Conservation (phyloP, 1,140 invertebrate genomes). For the Hycleus cichorii region DNA sequence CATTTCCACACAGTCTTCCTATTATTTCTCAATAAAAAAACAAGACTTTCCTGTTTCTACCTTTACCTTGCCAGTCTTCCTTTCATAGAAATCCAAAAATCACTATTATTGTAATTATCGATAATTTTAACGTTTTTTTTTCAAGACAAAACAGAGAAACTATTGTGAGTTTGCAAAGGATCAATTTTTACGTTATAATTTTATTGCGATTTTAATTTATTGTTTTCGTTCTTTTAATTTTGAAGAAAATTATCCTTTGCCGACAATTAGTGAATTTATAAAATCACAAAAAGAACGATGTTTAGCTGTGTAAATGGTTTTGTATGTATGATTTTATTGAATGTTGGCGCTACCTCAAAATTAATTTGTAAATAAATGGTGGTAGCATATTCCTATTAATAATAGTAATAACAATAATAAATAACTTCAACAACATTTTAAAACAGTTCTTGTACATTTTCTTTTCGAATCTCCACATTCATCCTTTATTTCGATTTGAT, state of each 20-base stretch:
- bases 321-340: constrained; percentile 21
- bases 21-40: no score
- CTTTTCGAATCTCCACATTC: background rate
- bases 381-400: constrained; percentile 42
- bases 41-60: no score
- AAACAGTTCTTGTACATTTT: background rate
- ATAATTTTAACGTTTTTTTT: no score
- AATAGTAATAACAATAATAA: constrained; percentile 26
- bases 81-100: no score
- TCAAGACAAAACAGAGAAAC: no score
- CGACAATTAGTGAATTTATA: background rate
- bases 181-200: background rate
- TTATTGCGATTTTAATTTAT: constrained; percentile 2
- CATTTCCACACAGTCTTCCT: no score
- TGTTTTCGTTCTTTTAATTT: background rate
- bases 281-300: background rate
- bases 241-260: background rate
- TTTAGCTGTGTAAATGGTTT: constrained; percentile 16
- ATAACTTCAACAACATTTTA: background rate
- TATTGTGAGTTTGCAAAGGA: no score
- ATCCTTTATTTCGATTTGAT: background rate
- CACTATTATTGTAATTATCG: no score
- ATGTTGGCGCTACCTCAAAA: constrained; percentile 28
- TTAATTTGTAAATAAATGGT: constrained; percentile 32
- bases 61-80: no score